Percentiles rank a stretch among this genome's conserved stretches.
Conservation (phyloP, 2,888 invertebrate genomes). For the Calliphora vomitoria region DNA sequence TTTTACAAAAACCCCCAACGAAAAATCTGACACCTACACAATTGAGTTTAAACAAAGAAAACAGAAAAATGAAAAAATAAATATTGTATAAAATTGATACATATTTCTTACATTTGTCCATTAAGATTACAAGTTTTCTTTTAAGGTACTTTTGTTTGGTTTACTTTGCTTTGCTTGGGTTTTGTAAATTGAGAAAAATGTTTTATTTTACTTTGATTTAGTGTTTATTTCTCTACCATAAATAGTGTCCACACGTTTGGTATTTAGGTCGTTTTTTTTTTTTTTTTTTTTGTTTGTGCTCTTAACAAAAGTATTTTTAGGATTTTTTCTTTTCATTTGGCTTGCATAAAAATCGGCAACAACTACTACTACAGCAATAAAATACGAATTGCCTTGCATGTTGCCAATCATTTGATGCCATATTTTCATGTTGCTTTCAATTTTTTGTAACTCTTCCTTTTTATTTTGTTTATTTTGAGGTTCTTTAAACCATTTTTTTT, state of each 20-base stretch:
- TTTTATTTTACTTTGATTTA: constrained; percentile 56
- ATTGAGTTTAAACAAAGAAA: not conserved
- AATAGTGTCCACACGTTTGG: constrained; percentile 66
- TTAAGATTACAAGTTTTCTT: constrained; percentile 57
- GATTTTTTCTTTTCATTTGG: constrained; percentile 33
- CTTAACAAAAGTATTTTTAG: constrained; percentile 9
- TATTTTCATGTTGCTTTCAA: constrained; percentile 30
- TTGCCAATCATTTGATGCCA: constrained; percentile 53
- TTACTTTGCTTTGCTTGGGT: not conserved
- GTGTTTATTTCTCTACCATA: constrained; percentile 58
- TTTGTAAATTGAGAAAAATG: constrained; percentile 29
- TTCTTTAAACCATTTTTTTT: constrained; percentile 29
- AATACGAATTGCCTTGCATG: constrained; percentile 34
- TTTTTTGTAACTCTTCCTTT: constrained; percentile 38
- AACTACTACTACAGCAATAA: not conserved
- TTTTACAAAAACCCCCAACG: not conserved
- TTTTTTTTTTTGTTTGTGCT: not conserved
- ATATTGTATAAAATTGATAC: constrained; percentile 41
- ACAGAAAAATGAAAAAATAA: not conserved
- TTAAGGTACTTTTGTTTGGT: not conserved
- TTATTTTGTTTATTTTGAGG: not conserved
- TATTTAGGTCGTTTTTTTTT: constrained; percentile 64
- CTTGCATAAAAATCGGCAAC: not conserved
- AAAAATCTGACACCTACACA: constrained; percentile 60
- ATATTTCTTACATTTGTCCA: constrained; percentile 52